phyloP scores from a whole-genome alignment of 2,888 invertebrate genomes.

The Drosophila mettleri region DNA sequence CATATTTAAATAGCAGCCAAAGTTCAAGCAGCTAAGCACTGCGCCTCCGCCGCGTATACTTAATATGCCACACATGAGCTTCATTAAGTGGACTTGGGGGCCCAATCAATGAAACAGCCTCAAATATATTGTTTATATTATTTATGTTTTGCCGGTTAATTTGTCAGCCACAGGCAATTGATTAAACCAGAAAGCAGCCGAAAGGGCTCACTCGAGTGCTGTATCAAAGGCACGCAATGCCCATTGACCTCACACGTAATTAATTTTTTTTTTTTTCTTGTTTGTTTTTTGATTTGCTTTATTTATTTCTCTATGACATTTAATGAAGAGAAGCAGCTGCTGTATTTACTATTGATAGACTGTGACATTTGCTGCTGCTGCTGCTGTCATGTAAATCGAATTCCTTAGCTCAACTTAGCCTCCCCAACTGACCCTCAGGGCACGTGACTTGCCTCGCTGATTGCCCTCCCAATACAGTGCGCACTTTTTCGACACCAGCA shows the following conservation, averaged over 20 bases:
- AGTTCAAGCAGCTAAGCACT: neutral
- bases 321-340: slow-evolving; percentile 41
- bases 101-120: slow-evolving; percentile 57
- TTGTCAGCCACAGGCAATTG: slow-evolving; percentile 68
- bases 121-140: slow-evolving; percentile 47
- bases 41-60: slow-evolving; percentile 55
- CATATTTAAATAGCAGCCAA: slow-evolving; percentile 60
- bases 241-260: slow-evolving; percentile 69
- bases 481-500: slow-evolving; percentile 18
- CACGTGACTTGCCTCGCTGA: slow-evolving; percentile 71
- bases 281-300: slow-evolving; percentile 24
- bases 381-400: slow-evolving; percentile 54
- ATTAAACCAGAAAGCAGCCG: slow-evolving; percentile 26
- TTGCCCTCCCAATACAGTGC: slow-evolving; percentile 12
- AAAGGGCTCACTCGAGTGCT: slow-evolving; percentile 44
- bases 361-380: slow-evolving; percentile 39
- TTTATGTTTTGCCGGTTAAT: slow-evolving; percentile 53
- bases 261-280: slow-evolving; percentile 26
- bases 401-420: slow-evolving; percentile 65
- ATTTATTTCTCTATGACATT: slow-evolving; percentile 47
- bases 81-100: slow-evolving; percentile 44
- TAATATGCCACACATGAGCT: slow-evolving; percentile 54
- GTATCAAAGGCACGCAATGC: slow-evolving; percentile 13
- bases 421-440: slow-evolving; percentile 67
- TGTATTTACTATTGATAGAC: slow-evolving; percentile 51